These are phyloP conservation scores for Dromius quadrimaculatus DNA, from an alignment of 2,888 invertebrate genomes.

Conservation along the genomic window DNA sequence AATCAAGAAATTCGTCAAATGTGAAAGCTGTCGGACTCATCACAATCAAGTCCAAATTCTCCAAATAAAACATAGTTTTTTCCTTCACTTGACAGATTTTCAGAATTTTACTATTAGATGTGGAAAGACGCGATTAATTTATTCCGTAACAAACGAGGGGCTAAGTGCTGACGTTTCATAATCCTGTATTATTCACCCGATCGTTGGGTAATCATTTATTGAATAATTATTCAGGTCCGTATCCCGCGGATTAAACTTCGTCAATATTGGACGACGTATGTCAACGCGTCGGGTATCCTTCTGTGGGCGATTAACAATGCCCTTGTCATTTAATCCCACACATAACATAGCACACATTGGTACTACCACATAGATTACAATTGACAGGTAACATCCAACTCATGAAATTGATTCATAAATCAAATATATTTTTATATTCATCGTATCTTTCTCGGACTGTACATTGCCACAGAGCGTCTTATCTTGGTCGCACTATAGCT, in stretches of 20 bases:
- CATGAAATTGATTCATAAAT: too few relatives aligned
- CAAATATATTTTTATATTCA: too few relatives aligned
- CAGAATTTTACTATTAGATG: too few relatives aligned
- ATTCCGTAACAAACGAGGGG: background rate
- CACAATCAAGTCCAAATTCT: too few relatives aligned
- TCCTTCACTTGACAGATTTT: too few relatives aligned
- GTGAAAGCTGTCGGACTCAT: too few relatives aligned
- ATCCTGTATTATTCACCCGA: conserved; percentile 10
- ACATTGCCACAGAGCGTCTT: too few relatives aligned
- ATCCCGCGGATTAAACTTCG: conserved; percentile 1
- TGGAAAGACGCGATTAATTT: too few relatives aligned
- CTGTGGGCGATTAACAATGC: conserved; percentile 28
- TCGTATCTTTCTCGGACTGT: too few relatives aligned
- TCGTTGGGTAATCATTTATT: conserved; percentile 12
- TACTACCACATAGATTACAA: conserved; percentile 24
- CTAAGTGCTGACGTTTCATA: conserved; percentile 3
- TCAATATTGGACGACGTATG: conserved; percentile 27
- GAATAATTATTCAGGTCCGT: background rate
- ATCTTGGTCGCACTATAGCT: too few relatives aligned
- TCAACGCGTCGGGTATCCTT: conserved; percentile 4
- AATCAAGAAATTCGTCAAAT: too few relatives aligned
- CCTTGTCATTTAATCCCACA: conserved; percentile 10
- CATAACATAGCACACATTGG: conserved; percentile 11
- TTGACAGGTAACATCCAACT: conserved; percentile 15
- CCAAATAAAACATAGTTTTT: too few relatives aligned